Conservation (phyloP, 1,140 invertebrate species). For the Leptonema lineaticorne region DNA sequence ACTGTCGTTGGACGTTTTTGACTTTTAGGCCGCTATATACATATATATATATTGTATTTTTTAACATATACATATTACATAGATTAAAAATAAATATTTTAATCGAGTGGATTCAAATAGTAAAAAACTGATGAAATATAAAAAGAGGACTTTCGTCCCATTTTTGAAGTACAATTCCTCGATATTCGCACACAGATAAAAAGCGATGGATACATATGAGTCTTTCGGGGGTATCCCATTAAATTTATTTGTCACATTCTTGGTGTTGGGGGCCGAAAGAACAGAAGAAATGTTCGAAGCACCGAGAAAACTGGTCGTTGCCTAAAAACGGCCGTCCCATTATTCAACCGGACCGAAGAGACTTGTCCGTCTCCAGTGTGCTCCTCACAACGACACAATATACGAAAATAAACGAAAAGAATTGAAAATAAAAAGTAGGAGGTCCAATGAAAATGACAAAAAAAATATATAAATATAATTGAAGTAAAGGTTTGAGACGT, state of each 20-base stretch:
- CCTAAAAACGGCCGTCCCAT: constrained; percentile 23
- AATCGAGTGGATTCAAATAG: too few relatives aligned
- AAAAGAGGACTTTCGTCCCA: too few relatives aligned
- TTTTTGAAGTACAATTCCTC: too few relatives aligned
- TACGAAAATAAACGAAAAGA: not conserved
- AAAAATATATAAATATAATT: not conserved
- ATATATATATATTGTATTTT: too few relatives aligned
- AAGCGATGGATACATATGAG: not conserved
- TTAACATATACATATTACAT: too few relatives aligned
- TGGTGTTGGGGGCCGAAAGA: constrained; percentile 14
- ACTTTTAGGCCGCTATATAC: too few relatives aligned
- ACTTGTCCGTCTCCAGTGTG: constrained; percentile 24
- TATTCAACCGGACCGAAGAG: constrained; percentile 12
- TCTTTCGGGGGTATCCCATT: constrained; percentile 13
- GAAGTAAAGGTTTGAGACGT: constrained; percentile 36
- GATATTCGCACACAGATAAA: too few relatives aligned
- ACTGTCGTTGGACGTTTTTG: too few relatives aligned
- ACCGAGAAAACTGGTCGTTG: constrained; percentile 20
- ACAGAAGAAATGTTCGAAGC: too few relatives aligned
- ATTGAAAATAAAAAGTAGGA: constrained; percentile 23
- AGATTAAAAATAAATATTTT: too few relatives aligned
- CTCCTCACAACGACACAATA: constrained; percentile 10
- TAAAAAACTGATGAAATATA: too few relatives aligned
- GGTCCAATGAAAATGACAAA: constrained; percentile 9
- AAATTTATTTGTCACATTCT: constrained; percentile 39